Base-by-base conservation (phyloP, 2,113 vertebrate genomes). In the Cavia aperea region DNA sequence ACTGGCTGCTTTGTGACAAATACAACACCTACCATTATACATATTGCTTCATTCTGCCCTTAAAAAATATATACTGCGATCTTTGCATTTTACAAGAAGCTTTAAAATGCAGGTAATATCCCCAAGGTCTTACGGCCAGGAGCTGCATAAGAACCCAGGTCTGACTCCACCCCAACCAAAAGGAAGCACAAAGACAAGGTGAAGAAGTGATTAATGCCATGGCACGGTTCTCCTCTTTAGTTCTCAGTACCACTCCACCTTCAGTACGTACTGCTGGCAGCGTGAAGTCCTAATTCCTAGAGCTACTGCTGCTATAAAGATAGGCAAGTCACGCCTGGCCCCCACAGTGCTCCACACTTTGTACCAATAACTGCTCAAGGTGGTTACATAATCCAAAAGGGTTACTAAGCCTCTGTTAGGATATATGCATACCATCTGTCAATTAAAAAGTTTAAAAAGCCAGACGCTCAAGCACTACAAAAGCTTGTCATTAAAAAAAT, bases 401-500 rank as follows among this genome's bases (percentile, higher is more conserved):
- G 46, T 58, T 93, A 89, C 31, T 81, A 70, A 49, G 70, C 51
- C 54, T 77, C 7, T 39, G n/a, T 78, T 26, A 51, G 3, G 15
- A 93, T 90, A 88, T 16, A 90, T 19, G 79, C 86, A 89, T 3
- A 77, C 15, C 66, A 58, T 58, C 56, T 58, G 86, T 65, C 15
- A 70, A 63, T 82, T 51, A 43, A 82, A 81, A 49, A 66, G 70
- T 19, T 16, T 14, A 60, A 90, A 77, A 63, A 54, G 29, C 23
- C 21, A 73, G 54, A 87, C 72, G 78, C 4, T 84, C 43, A 49
- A 60, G 33, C 54, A 79, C 8, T 95, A 33, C 29, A 81, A 93
- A 94, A 92, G 23, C 39, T 68, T 93, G 36, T 19, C 66, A 87
- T 92, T 54, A 62, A 63, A 93, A 49, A 85, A 84, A 89, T 58